Conservation (phyloP, 2,113 vertebrate genomes). For the Ondatra zibethicus region DNA sequence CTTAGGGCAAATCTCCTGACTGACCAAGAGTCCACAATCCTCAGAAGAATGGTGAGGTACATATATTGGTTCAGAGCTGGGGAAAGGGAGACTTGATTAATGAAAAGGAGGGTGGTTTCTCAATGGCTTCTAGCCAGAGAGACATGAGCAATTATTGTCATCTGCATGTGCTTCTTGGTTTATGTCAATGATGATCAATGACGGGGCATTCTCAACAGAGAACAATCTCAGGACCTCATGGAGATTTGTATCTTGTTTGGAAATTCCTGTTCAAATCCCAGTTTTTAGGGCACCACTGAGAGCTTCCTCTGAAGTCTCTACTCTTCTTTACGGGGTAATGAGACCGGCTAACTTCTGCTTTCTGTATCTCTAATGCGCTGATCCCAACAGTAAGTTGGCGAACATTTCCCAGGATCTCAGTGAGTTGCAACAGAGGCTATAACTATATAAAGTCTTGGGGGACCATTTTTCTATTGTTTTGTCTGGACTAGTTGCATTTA, state of each 20-base stretch:
- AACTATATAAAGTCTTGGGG: background rate
- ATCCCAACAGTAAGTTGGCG: rapidly evolving
- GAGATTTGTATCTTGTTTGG: background rate
- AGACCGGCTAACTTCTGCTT: no score
- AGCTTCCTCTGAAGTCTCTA: background rate
- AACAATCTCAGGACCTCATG: background rate
- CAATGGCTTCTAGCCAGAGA: rapidly evolving
- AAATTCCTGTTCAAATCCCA: background rate
- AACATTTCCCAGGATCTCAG: rapidly evolving
- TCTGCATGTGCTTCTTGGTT: background rate
- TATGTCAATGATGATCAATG: no score
- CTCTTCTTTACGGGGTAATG: background rate
- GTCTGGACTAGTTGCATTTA: background rate
- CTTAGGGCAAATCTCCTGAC: rapidly evolving
- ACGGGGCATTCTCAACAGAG: background rate
- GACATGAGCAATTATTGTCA: rapidly evolving
- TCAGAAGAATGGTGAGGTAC: background rate
- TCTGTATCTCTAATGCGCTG: rapidly evolving
- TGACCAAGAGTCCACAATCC: background rate
- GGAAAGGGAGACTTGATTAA: rapidly evolving
- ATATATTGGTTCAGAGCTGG: rapidly evolving
- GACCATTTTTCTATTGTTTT: background rate
- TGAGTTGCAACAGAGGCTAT: background rate
- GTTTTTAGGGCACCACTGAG: no score
- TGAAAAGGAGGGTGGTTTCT: rapidly evolving